Percentiles rank a stretch among this genome's conserved stretches.
Evolutionary conservation across 2,113 vertebrate genomes (phyloP).

Genomic region (Plecotus auritus): DNA sequence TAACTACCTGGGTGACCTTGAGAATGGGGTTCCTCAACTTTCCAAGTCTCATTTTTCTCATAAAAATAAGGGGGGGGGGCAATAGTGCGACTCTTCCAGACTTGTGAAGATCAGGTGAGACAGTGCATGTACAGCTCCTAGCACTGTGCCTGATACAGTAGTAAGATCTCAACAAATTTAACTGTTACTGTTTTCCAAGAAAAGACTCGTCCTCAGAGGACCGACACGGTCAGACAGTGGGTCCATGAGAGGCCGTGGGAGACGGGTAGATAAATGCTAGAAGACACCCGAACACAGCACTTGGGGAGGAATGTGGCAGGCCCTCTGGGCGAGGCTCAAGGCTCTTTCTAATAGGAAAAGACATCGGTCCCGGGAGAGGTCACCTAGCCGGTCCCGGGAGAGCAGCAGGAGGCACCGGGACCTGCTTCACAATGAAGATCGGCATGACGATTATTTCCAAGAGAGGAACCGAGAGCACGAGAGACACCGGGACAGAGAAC

Average conservation of each 20-base stretch:
- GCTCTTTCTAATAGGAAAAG: conserved; percentile 79
- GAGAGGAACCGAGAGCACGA: conserved; percentile 86
- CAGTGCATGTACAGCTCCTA: neutral
- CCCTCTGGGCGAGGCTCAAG: rapidly evolving
- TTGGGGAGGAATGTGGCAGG: neutral
- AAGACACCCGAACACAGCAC: neutral
- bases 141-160: neutral
- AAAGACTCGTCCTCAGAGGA: neutral
- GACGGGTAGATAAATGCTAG: neutral
- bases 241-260: no score
- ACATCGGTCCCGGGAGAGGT: conserved; percentile 85
- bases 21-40: neutral
- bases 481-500: conserved; percentile 84
- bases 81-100: neutral
- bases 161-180: neutral
- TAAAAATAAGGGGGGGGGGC: neutral
- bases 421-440: conserved; percentile 81
- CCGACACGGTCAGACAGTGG: neutral
- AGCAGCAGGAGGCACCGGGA: conserved; percentile 87
- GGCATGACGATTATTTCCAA: conserved; percentile 88
- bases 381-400: conserved; percentile 85
- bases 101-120: neutral
- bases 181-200: neutral
- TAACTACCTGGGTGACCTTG: neutral
- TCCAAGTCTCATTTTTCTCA: neutral